Percentiles rank a stretch among this genome's conserved stretches.
These are phyloP conservation scores for Cephus runcator DNA, from an alignment of 2,888 invertebrate species.

Conservation along the genomic window DNA sequence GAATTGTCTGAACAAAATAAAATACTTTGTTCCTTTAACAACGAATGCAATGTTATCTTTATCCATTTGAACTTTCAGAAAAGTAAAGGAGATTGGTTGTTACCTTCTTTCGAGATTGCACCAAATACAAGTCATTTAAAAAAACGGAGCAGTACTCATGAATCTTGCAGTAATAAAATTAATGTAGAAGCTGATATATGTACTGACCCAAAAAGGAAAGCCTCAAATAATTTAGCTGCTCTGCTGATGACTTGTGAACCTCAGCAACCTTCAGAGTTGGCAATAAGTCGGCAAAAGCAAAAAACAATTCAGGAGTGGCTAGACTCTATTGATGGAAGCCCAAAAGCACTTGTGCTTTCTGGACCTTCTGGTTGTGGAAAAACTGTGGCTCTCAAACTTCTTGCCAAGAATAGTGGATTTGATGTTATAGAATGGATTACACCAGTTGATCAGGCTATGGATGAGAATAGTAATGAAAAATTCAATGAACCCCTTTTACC, in stretches of 20 bases:
- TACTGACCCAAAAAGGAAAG: constrained; percentile 23
- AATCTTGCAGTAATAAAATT: background rate
- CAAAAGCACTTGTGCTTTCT: constrained; percentile 72
- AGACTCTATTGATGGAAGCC: constrained; percentile 30
- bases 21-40: background rate
- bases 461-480: constrained; percentile 62
- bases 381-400: constrained; percentile 75
- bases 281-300: constrained; percentile 56
- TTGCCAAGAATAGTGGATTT: constrained; percentile 73
- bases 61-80: background rate
- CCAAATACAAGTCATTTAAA: background rate
- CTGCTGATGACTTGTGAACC: constrained; percentile 53
- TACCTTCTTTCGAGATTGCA: background rate
- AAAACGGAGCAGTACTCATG: background rate
- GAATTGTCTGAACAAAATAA: background rate
- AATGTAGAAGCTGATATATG: background rate
- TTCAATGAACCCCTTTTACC: background rate
- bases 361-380: constrained; percentile 91
- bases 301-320: constrained; percentile 58
- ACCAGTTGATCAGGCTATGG: constrained; percentile 76
- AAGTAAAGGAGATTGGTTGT: background rate
- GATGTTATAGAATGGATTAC: constrained; percentile 85
- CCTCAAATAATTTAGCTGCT: constrained; percentile 37
- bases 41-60: background rate
- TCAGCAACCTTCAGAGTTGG: constrained; percentile 45